A percentile compares a stretch with the other conserved stretches of the same genome.
phyloP scores from a whole-genome alignment of 2,888 invertebrate species.

The Leistus spinibarbis region DNA sequence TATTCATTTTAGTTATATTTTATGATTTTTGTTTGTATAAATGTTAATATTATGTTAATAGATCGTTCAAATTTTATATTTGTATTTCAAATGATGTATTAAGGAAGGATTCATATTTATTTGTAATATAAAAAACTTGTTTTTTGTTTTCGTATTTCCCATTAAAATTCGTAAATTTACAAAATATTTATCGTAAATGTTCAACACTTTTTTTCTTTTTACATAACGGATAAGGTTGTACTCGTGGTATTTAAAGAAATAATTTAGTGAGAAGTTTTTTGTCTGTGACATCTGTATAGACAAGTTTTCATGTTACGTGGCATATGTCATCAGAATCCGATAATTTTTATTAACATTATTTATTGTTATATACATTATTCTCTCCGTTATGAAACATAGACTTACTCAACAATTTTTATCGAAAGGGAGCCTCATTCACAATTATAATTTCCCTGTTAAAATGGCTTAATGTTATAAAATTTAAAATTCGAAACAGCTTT shows the following conservation, averaged over 20 bases:
- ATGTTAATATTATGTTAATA: not conserved
- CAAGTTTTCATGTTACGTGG: not conserved
- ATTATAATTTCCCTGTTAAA: no score
- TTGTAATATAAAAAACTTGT: not conserved
- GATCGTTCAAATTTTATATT: not conserved
- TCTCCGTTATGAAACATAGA: not conserved
- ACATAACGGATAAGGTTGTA: not conserved
- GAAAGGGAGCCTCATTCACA: no score
- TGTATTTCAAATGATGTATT: no score
- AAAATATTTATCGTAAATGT: not conserved
- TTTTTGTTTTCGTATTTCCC: not conserved
- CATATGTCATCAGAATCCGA: not conserved
- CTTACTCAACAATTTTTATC: not conserved
- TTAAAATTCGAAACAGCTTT: no score
- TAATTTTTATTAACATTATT: not conserved
- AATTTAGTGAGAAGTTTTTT: not conserved
- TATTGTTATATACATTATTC: not conserved
- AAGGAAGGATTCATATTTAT: not conserved
- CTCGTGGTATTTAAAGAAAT: not conserved
- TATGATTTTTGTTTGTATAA: no score
- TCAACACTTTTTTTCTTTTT: not conserved
- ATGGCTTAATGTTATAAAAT: no score
- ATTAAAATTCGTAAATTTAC: not conserved
- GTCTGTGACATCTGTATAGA: not conserved
- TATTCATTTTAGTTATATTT: no score